Percentiles rank a stretch among this genome's conserved stretches.
These are phyloP conservation scores for Saturnia japonica DNA, from an alignment of 2,888 invertebrate genomes.

Conservation along the genomic window DNA sequence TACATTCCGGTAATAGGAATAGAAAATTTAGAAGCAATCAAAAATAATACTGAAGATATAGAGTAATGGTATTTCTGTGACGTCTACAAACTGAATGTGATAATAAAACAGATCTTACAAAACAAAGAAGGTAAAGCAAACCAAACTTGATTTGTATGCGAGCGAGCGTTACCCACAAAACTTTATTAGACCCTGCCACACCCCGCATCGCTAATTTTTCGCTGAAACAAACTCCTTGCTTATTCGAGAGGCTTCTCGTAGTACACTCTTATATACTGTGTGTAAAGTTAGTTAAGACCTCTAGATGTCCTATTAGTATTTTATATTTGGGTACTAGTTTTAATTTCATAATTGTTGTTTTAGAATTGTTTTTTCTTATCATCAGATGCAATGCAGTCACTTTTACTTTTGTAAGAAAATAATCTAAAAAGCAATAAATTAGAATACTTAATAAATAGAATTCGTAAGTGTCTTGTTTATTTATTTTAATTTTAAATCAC, in stretches of 20 bases:
- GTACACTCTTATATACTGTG: constrained; percentile 4
- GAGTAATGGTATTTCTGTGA: neutral
- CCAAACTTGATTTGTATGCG: constrained; percentile 21
- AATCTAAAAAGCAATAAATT: neutral
- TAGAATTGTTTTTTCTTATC: neutral
- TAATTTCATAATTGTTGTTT: neutral
- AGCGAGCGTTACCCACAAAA: constrained; percentile 17
- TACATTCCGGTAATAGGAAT: neutral
- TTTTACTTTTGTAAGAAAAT: neutral
- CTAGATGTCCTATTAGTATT: neutral
- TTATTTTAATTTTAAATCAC: neutral
- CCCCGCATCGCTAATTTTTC: constrained; percentile 22
- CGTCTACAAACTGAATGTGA: neutral
- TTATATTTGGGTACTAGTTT: neutral
- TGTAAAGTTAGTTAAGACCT: neutral
- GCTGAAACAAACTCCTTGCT: constrained; percentile 19
- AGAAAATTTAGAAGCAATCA: neutral
- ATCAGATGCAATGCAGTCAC: neutral
- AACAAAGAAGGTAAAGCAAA: constrained; percentile 10
- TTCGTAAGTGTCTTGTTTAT: neutral
- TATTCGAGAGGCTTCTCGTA: constrained; percentile 18
- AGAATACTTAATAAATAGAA: no score
- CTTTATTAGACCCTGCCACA: constrained; percentile 23
- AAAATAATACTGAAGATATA: neutral
- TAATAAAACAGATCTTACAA: constrained; percentile 6